phyloP scores from a whole-genome alignment of 92 coral and sea anemone genomes.

The Chrysogorgia sp. region DNA sequence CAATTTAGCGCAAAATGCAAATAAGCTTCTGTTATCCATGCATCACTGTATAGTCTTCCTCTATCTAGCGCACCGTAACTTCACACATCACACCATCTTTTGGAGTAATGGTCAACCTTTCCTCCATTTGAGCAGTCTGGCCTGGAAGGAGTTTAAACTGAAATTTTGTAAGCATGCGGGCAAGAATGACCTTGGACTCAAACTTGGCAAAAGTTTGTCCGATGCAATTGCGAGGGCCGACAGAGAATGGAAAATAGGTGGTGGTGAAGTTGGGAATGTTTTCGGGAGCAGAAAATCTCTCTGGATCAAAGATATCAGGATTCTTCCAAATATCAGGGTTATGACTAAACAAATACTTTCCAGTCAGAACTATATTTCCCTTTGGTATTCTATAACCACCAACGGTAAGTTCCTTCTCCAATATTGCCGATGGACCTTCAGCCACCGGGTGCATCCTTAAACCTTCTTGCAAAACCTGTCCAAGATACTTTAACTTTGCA shows the following conservation, averaged over 20 bases:
- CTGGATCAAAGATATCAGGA: slow-evolving; percentile 41
- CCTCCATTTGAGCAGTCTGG: slow-evolving; percentile 19
- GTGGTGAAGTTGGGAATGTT: slow-evolving; percentile 3
- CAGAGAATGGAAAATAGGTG: slow-evolving; percentile 34
- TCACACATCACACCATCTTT: slow-evolving; percentile 51
- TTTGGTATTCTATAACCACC: slow-evolving; percentile 67
- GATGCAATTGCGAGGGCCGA: slow-evolving; percentile 39
- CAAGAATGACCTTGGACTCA: slow-evolving; percentile 34
- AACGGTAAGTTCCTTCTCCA: slow-evolving; percentile 47
- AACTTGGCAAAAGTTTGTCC: slow-evolving; percentile 40
- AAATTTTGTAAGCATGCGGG: slow-evolving; percentile 15
- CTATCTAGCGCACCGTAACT: neutral
- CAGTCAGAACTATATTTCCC: slow-evolving; percentile 31
- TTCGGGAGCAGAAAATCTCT: slow-evolving; percentile 28
- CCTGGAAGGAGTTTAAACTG: slow-evolving; percentile 19
- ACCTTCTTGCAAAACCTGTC: slow-evolving; percentile 71
- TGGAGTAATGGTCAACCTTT: slow-evolving; percentile 8
- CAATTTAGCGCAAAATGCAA: too few relatives aligned
- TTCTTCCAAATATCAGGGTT: slow-evolving; percentile 52
- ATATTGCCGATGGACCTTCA: slow-evolving; percentile 22
- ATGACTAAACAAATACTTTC: slow-evolving; percentile 52
- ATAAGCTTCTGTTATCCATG: too few relatives aligned
- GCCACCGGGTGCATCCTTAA: slow-evolving; percentile 76
- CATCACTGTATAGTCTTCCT: too few relatives aligned
- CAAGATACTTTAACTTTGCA: slow-evolving; percentile 74